Conservation (phyloP, 2,888 invertebrate species). For the Dynastes grantii region DNA sequence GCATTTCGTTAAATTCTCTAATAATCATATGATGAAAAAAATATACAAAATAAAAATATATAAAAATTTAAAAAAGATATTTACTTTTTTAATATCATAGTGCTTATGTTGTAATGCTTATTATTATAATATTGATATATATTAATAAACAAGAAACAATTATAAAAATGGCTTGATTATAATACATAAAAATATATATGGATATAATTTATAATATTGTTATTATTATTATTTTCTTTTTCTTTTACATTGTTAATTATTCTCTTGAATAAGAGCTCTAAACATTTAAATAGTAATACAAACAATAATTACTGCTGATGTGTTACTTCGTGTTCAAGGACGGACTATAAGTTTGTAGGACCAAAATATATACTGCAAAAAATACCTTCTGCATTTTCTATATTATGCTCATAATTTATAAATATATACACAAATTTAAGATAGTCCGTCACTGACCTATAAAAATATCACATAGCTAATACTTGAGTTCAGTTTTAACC, state of each 20-base stretch:
- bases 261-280: not conserved
- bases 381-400: not conserved
- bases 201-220: slow-evolving; percentile 23
- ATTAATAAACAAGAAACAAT: slow-evolving; percentile 7
- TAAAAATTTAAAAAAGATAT: not conserved
- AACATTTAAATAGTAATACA: not conserved
- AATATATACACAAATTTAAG: not conserved
- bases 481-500: not conserved
- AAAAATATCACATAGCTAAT: not conserved
- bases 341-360: slow-evolving; percentile 6
- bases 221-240: not conserved
- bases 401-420: not conserved
- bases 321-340: not conserved
- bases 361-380: not conserved
- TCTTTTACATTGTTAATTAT: not conserved
- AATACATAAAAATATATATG: slow-evolving; percentile 33
- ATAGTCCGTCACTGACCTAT: slow-evolving; percentile 10
- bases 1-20: not conserved
- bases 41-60: slow-evolving; percentile 6
- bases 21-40: not conserved
- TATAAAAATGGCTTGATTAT: slow-evolving; percentile 23
- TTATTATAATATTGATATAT: slow-evolving; percentile 18
- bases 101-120: slow-evolving; percentile 29
- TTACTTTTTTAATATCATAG: slow-evolving; percentile 29
- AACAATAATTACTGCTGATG: not conserved